Percentiles rank a stretch among this genome's conserved stretches.
These are phyloP conservation scores for Macrophya alboannulata DNA, from an alignment of 2,888 invertebrate genomes.

Conservation along the genomic window DNA sequence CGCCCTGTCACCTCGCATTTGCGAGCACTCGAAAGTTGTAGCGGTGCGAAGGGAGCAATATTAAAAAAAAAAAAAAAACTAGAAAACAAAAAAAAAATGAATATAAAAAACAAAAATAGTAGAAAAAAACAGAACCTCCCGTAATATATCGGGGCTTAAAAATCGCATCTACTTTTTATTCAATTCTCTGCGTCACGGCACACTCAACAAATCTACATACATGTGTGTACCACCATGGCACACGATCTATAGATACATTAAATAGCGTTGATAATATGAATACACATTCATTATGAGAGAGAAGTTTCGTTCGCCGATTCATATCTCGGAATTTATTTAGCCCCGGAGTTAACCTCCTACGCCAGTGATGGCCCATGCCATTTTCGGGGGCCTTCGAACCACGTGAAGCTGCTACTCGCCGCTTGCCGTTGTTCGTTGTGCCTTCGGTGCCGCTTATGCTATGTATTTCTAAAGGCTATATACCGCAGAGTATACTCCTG, in stretches of 20 bases:
- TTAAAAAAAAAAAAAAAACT: slow-evolving; percentile 1
- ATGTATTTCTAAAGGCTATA: slow-evolving; percentile 40
- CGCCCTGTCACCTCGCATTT: slow-evolving; percentile 54
- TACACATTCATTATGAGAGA: not conserved
- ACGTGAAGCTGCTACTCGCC: slow-evolving; percentile 30
- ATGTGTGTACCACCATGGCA: too few species aligned
- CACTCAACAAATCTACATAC: not conserved
- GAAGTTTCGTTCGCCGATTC: not conserved
- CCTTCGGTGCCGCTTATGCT: slow-evolving; percentile 45
- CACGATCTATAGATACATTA: not conserved
- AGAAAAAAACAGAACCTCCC: not conserved
- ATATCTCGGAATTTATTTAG: slow-evolving; percentile 12
- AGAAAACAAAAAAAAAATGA: not conserved
- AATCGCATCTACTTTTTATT: not conserved
- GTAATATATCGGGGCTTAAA: not conserved
- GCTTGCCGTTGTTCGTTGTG: slow-evolving; percentile 42
- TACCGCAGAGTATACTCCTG: slow-evolving; percentile 31
- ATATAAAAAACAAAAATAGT: not conserved
- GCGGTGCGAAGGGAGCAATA: not conserved
- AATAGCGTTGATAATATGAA: not conserved
- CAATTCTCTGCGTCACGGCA: not conserved
- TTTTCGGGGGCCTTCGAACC: slow-evolving; percentile 46
- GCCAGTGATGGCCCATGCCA: slow-evolving; percentile 46
- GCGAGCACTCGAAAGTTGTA: slow-evolving; percentile 7
- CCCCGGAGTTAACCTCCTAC: slow-evolving; percentile 16